These are phyloP conservation scores for Meriones psammophilus DNA, from an alignment of 2,797 vertebrate genomes.

Conservation along the genomic window DNA sequence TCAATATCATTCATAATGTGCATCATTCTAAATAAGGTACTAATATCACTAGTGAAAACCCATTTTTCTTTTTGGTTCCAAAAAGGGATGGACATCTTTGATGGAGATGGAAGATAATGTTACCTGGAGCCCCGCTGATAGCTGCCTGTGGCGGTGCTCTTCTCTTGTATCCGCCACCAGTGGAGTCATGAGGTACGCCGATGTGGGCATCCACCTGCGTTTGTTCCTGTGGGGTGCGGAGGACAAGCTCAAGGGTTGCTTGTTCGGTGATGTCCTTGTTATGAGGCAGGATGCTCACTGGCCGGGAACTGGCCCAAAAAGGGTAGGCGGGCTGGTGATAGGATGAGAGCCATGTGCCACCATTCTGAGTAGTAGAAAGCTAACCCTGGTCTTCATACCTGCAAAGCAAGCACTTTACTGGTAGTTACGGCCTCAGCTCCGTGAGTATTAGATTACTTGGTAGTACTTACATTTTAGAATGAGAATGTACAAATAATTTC, in stretches of 20 bases:
- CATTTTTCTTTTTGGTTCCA: background rate
- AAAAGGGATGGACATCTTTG: background rate
- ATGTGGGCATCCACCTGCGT: background rate
- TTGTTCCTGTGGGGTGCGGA: background rate
- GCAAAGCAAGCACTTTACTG: background rate
- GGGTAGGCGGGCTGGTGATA: background rate
- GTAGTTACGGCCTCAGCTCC: background rate
- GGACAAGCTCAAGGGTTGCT: background rate
- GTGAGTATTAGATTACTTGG: constrained; percentile 40
- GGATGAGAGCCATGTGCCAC: background rate
- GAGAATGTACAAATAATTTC: background rate
- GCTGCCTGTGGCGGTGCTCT: background rate
- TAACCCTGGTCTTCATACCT: background rate
- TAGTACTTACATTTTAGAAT: constrained; percentile 54
- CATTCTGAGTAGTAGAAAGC: background rate
- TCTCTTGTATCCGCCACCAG: background rate
- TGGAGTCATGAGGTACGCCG: background rate
- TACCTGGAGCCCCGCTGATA: background rate
- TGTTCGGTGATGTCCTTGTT: background rate
- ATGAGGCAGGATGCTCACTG: background rate
- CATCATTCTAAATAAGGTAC: constrained; percentile 6
- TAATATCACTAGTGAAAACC: background rate
- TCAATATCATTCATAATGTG: background rate
- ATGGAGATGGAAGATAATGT: constrained; percentile 8
- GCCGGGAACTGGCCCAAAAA: too few relatives aligned